Conservation (phyloP, 2,888 invertebrate genomes). For the Nasonia oneida region DNA sequence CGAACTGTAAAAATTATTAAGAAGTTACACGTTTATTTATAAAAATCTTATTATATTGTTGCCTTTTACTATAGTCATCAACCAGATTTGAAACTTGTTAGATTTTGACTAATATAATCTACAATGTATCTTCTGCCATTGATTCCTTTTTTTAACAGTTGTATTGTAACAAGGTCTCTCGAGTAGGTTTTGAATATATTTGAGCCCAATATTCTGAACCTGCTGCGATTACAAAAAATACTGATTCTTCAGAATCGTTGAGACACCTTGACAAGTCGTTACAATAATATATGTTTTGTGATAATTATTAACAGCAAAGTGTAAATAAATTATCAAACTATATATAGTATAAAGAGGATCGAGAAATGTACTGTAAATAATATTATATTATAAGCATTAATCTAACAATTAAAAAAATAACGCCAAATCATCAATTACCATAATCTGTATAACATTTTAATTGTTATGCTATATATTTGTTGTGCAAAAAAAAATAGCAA, state of each 20-base stretch:
- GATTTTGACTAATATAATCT: neutral
- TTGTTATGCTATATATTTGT: neutral
- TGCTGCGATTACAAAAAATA: constrained; percentile 34
- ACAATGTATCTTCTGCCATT: neutral
- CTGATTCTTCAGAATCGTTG: constrained; percentile 22
- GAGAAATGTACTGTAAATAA: constrained; percentile 28
- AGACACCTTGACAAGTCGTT: constrained; percentile 9
- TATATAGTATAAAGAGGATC: constrained; percentile 43
- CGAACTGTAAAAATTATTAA: constrained; percentile 71
- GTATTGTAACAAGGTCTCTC: constrained; percentile 14
- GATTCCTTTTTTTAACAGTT: neutral
- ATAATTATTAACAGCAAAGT: constrained; percentile 9
- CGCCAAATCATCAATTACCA: constrained; percentile 29
- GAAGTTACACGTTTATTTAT: constrained; percentile 36
- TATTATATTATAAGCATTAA: constrained; percentile 33
- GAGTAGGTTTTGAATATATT: constrained; percentile 57
- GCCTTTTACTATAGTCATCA: too few relatives aligned
- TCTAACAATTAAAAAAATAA: constrained; percentile 21
- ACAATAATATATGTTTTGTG: neutral
- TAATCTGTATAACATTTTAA: neutral
- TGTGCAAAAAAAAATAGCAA: constrained; percentile 13
- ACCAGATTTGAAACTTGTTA: too few relatives aligned
- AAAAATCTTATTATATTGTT: constrained; percentile 6
- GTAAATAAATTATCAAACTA: constrained; percentile 54
- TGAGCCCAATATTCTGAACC: constrained; percentile 63